phyloP scores from a whole-genome alignment of 2,797 vertebrate species.

The Pseudochirops cupreus region DNA sequence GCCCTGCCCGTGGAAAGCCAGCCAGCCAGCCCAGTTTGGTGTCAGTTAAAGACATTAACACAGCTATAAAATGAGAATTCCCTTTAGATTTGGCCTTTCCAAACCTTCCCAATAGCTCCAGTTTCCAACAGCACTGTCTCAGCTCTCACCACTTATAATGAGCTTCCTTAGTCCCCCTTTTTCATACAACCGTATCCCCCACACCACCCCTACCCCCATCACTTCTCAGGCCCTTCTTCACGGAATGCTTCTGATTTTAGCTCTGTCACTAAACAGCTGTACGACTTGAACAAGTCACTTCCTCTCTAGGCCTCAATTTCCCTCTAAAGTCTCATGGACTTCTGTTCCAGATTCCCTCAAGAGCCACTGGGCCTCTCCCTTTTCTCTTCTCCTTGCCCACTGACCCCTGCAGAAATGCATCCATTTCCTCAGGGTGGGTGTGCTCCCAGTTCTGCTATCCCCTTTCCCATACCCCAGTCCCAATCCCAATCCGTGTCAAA shows the following conservation, averaged over 20 bases:
- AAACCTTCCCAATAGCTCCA: slow-evolving; percentile 25
- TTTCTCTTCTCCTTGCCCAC: background rate
- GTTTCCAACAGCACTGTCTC: background rate
- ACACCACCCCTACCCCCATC: background rate
- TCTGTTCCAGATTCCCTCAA: background rate
- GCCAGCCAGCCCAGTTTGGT: slow-evolving; percentile 74
- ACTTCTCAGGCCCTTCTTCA: background rate
- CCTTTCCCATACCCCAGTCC: background rate
- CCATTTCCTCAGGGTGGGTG: background rate
- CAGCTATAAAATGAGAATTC: slow-evolving; percentile 77
- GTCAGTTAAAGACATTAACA: slow-evolving; percentile 74
- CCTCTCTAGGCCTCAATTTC: background rate
- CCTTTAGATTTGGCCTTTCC: slow-evolving; percentile 71
- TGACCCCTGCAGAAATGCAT: background rate
- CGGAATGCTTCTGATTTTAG: background rate
- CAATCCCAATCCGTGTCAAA: slow-evolving; percentile 35
- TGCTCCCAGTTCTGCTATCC: background rate
- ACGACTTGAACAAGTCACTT: background rate
- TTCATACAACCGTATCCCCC: background rate
- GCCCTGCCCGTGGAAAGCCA: slow-evolving; percentile 16
- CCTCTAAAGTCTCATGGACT: background rate
- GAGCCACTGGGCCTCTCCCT: background rate
- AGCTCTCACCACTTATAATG: background rate
- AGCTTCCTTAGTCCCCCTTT: background rate
- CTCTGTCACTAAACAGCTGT: background rate